phyloP scores from a whole-genome alignment of 2,888 invertebrate genomes.

The Polyommatus iphigenia region DNA sequence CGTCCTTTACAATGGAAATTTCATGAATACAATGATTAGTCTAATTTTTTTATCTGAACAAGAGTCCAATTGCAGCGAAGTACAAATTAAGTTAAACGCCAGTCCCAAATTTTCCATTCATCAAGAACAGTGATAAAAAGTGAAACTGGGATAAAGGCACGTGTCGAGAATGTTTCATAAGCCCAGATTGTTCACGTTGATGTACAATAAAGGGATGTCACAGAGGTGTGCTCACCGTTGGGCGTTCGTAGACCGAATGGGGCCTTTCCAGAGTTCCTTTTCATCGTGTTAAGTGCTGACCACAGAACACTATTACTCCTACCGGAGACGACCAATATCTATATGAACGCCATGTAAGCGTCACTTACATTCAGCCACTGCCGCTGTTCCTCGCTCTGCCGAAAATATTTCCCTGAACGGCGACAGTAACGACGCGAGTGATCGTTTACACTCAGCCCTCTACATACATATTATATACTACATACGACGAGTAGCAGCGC shows the following conservation, averaged over 20 bases:
- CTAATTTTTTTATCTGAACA: neutral
- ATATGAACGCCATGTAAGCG: no score
- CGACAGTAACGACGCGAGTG: no score
- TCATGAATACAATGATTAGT: neutral
- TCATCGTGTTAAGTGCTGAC: no score
- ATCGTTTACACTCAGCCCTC: no score
- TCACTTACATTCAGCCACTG: no score
- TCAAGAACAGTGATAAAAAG: constrained; percentile 15
- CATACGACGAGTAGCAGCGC: no score
- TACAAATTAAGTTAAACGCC: neutral
- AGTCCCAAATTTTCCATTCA: constrained; percentile 18
- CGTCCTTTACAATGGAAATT: no score
- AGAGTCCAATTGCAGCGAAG: constrained; percentile 1
- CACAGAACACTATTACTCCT: no score
- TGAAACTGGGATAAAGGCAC: constrained; percentile 18
- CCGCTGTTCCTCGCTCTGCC: no score
- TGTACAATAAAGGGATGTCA: neutral
- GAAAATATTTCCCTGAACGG: no score
- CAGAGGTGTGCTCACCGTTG: neutral
- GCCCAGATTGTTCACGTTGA: neutral
- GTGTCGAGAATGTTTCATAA: constrained; percentile 18
- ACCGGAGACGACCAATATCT: no score
- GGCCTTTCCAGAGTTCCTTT: neutral
- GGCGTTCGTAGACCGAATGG: neutral
- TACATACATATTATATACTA: no score